phyloP scores from a whole-genome alignment of 2,797 vertebrate genomes.

The Yasuhikotakia modesta region DNA sequence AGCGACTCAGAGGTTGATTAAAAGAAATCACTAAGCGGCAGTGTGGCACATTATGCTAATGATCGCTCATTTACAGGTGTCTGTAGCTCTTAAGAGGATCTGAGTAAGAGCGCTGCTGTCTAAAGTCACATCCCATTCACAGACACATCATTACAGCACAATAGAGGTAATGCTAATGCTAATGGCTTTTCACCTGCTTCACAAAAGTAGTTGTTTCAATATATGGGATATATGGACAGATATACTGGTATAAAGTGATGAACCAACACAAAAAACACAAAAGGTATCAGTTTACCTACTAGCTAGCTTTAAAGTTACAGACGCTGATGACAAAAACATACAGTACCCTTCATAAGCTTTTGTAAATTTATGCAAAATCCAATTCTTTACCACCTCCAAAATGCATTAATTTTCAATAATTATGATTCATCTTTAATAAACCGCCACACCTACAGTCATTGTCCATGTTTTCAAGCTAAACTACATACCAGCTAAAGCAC shows the following conservation, averaged over 20 bases:
- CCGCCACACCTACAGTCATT: too few species aligned
- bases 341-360: too few species aligned
- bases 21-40: conserved; percentile 72
- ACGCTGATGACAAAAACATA: too few species aligned
- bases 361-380: too few species aligned
- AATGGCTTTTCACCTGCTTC: not conserved
- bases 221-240: too few species aligned
- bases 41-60: conserved; percentile 76
- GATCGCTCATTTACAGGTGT: conserved; percentile 71
- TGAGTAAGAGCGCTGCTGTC: conserved; percentile 58
- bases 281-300: too few species aligned
- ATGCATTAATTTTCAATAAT: too few species aligned
- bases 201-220: not conserved
- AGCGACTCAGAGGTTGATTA: conserved; percentile 75
- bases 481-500: not conserved
- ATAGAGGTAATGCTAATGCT: conserved; percentile 1
- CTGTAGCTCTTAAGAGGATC: conserved; percentile 60
- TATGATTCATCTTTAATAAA: too few species aligned
- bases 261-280: too few species aligned
- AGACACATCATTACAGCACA: conserved; percentile 59
- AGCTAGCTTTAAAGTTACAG: too few species aligned
- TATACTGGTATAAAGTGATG: too few species aligned
- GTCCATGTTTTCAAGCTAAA: not conserved
- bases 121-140: conserved; percentile 64
- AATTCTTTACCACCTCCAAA: too few species aligned